phyloP scores from a whole-genome alignment of 2,113 vertebrate species.

The Otus sunia region DNA sequence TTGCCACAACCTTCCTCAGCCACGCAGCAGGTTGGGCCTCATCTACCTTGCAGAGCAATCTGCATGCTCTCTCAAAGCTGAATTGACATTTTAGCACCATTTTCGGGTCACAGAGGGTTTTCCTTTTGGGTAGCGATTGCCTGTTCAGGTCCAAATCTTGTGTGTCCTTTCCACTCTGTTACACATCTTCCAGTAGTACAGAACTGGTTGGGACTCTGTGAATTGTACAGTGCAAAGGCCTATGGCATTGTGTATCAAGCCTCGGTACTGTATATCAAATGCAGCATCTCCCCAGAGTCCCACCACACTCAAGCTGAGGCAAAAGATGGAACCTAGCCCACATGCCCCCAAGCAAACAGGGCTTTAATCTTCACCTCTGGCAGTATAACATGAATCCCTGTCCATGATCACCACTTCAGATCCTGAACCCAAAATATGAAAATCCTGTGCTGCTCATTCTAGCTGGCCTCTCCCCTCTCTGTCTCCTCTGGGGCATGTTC shows the following conservation, averaged over 20 bases:
- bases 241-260: background rate
- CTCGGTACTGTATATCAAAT: background rate
- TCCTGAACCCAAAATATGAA: background rate
- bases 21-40: background rate
- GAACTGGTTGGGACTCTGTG: background rate
- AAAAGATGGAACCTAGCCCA: background rate
- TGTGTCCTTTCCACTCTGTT: background rate
- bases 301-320: background rate
- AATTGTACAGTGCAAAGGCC: background rate
- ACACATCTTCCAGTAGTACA: background rate
- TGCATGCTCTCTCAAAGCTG: background rate
- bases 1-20: background rate
- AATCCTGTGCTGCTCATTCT: background rate
- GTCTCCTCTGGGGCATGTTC: background rate
- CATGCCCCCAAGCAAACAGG: background rate
- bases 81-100: background rate
- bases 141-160: background rate
- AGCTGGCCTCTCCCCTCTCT: background rate
- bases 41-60: background rate
- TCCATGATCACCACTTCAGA: background rate
- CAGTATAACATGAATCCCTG: background rate
- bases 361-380: background rate
- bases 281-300: background rate
- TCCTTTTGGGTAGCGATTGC: background rate
- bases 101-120: background rate